Base-by-base conservation (phyloP, 64 coral and sea anemone genomes). In the Catalaphyllia jardinei region DNA sequence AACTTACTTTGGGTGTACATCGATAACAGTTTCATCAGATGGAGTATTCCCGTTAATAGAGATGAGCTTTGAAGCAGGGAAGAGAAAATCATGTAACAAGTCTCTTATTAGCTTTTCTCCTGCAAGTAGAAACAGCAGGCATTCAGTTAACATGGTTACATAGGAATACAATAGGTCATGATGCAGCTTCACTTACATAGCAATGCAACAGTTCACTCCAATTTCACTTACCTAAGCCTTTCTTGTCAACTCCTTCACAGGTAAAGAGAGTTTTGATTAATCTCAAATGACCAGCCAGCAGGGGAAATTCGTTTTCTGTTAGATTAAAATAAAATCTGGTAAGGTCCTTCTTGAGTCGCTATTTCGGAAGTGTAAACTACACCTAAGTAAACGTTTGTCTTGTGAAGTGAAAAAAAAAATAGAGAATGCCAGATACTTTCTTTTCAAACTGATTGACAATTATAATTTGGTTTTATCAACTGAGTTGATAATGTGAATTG, bases 1-100 rank as follows among this genome's bases (percentile, higher is more conserved):
- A 31, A 62, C 95, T 94, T 91, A 96, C 95, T 93, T 96, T 2
- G 95, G 95, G 27, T 96, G 93, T 38, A 96, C 95, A 88, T 96
- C 95, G 33, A 96, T 88, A 51, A 96, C 76, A 18, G 83, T 85
- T 59, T 93, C 92, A 65, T 93, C 93, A 11, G 82, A 76, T 60
- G 91, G 88, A 0, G 95, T 93, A 73, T 87, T 93, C 76, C 95
- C 86, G 25, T 91, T 93, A 54, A 93, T 92, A 31, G 93, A 96
- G 50, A 96, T 96, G 17, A 96, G 88, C 51, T 96, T 96, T 6
- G 95, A 96, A 29, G 95, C 95, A 79, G 95, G 95, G 27, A 96
- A 96, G 27, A 96, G 88, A 87, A 96, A 96, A 79, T 96, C 95
- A 29, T 93, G 88, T 79, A 96, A 89, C 31, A 96, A 75, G 77